These are phyloP conservation scores for Hippasteria phrygiana DNA, from an alignment of 53 echinoderm and acorn worm species.

Conservation along the genomic window DNA sequence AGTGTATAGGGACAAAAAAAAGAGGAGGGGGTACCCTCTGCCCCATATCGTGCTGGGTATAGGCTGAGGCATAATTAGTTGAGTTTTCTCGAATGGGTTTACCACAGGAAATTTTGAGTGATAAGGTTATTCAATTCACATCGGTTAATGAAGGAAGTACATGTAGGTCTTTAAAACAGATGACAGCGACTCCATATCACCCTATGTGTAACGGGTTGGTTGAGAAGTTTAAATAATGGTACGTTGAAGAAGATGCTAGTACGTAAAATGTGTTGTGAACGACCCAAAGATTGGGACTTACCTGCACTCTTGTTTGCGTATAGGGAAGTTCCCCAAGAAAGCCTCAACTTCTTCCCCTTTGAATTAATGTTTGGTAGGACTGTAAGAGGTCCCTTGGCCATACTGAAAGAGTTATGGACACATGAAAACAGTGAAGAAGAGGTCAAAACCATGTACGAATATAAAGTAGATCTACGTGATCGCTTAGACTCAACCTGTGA, in stretches of 20 bases:
- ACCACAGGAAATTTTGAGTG: slow-evolving; percentile 64
- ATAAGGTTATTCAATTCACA: slow-evolving; percentile 74
- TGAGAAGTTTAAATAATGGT: slow-evolving; percentile 80
- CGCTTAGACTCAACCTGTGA: slow-evolving; percentile 68
- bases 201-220: slow-evolving; percentile 78
- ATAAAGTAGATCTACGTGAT: slow-evolving; percentile 64
- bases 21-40: too few relatives aligned
- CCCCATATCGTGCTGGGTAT: too few relatives aligned
- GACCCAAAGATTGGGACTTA: slow-evolving; percentile 78
- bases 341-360: slow-evolving; percentile 75
- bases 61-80: slow-evolving; percentile 74
- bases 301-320: slow-evolving; percentile 77
- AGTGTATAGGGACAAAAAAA: too few relatives aligned
- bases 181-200: slow-evolving; percentile 78
- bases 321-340: slow-evolving; percentile 74
- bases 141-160: slow-evolving; percentile 65
- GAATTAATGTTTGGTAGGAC: slow-evolving; percentile 73
- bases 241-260: slow-evolving; percentile 76
- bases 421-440: slow-evolving; percentile 35
- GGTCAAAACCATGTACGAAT: slow-evolving; percentile 70
- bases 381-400: slow-evolving; percentile 74
- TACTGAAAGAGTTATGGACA: slow-evolving; percentile 43
- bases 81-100: slow-evolving; percentile 68
- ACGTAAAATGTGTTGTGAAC: slow-evolving; percentile 64
- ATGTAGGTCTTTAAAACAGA: slow-evolving; percentile 66